Evolutionary conservation across 2,113 vertebrate genomes (phyloP), one percentile per base, ranked within the genome.

Genomic region (Tetrao urogallus): DNA sequence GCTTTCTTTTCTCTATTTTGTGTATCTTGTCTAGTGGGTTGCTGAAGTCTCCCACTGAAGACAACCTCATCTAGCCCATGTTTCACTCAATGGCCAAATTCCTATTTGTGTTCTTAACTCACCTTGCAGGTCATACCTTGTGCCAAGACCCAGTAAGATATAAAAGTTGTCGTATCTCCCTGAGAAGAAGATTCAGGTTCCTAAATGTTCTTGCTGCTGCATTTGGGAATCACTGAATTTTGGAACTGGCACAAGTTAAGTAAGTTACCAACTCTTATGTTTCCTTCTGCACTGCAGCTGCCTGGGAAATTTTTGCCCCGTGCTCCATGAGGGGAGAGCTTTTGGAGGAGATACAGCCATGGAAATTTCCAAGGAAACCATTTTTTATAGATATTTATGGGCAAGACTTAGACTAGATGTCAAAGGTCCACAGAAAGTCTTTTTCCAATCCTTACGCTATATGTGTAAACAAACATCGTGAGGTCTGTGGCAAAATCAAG

Each of bases 391-490:
- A 67, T 18, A 28, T 6, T 38, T 38, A 38, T 30, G 25, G 32
- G 20, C 34, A 84, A 57, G 32, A 58, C 15, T 30, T 34, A 79
- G 27, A 36, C 7, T 48, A 36, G 7, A 1, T 3, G 2, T 0
- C 15, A 42, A 84, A 65, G 20, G 13, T 57, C 28, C 40, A 66
- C 8, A 52, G 36, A 79, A 76, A 66, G 13, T 32, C 80, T 73
- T 19, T 1, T 3, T 0, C 0, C 28, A 11, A 6, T 80, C 18
- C 52, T 21, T 20, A 13, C 30, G 21, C 34, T 81, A 4, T 12
- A 25, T 6, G 7, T 65, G 7, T 57, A 65, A 85, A 28, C 8
- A 57, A 69, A 13, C 17, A 69, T 60, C 84, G 82, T 58, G 48
- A 61, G 10, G 54, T 82, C 43, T 4, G 3, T 19, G 36, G 63